Conservation (phyloP, 1,140 invertebrate species). For the Acromyrmex heyeri region DNA sequence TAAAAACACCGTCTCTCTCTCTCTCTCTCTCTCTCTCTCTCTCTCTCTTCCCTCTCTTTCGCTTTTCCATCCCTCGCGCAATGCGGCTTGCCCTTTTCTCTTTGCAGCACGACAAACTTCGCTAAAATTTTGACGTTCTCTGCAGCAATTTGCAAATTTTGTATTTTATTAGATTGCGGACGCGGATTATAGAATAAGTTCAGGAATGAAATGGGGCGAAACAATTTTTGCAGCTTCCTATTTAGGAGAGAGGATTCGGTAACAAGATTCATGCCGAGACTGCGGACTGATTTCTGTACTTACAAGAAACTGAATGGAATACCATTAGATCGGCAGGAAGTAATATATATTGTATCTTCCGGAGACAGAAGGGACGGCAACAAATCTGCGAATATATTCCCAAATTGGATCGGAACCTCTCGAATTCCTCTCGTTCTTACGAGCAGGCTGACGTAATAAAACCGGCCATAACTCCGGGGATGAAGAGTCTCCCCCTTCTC, state of each 20-base stretch:
- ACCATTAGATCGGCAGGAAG: slow-evolving; percentile 34
- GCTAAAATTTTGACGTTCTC: slow-evolving; percentile 36
- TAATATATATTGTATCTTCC: slow-evolving; percentile 57
- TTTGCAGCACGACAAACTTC: slow-evolving; percentile 15
- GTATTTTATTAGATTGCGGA: background rate
- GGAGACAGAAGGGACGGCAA: slow-evolving; percentile 4
- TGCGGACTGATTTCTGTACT: background rate
- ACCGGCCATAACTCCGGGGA: slow-evolving; percentile 46
- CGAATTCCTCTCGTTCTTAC: slow-evolving; percentile 43
- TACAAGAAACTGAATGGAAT: slow-evolving; percentile 16
- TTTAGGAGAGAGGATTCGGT: background rate
- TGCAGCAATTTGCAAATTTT: background rate
- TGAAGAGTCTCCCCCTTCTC: slow-evolving; percentile 13
- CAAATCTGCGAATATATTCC: slow-evolving; percentile 51
- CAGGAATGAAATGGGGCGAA: background rate
- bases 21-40: no score
- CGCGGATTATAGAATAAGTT: slow-evolving; percentile 26
- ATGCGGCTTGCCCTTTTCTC: background rate
- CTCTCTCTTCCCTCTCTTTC: no score
- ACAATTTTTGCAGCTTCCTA: background rate
- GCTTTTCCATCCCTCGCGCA: background rate
- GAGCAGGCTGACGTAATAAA: slow-evolving; percentile 44
- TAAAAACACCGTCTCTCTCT: slow-evolving; percentile 55
- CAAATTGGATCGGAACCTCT: slow-evolving; percentile 53
- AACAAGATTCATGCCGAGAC: slow-evolving; percentile 20